Evolutionary conservation across 2,888 invertebrate species (phyloP), one percentile per base, ranked within the genome.

Genomic region (Drosophila austrosaltans): DNA sequence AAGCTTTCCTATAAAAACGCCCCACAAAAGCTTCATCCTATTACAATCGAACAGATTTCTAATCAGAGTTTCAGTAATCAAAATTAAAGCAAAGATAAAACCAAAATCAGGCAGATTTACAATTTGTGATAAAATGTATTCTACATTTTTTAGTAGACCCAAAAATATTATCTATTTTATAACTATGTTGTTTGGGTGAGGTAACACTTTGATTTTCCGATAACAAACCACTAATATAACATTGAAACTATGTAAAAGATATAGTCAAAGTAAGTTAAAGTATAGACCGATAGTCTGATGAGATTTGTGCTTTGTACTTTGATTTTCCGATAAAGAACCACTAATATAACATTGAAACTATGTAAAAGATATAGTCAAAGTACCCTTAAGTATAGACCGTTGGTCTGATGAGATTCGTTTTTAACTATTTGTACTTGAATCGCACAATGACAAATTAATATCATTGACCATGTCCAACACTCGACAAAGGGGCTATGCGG

Each of bases 1-100:
- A 75, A 70, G 61, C 44, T 72, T 75, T 67, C 66, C 60, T 75
- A 84, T 79, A 79, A 79, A 66, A 66, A 59, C 62, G 73, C 53
- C 61, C 59, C 71, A 71, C 63, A 71, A 72, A 53, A 39, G 10
- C 40, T 2, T 16, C 44, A 16, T 10, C 44, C 44, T 42, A 28
- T 54, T 42, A 28, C 44, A 60, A 22, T 59, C 22, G 12, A 54
- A 57, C 6, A 5, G 25, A 36, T 16, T 7, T 36, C 10, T 22
- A 12, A 22, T n/a, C 56, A 22, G 10, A 20, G 2, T 10, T 39
- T 36, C 36, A n/a, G 22, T 22, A 57, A 36, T 22, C 36, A 32
- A 12, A 54, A 32, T 54, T n/a, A 8, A 8, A 30, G 1, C 3
- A 3, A 30, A 30, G 5, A 30, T 28, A 28, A 28, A 28, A 28